A percentile compares a stretch with the other conserved stretches of the same genome.
phyloP scores from a whole-genome alignment of 2,888 invertebrate species.

The Pogonocherus hispidulus region DNA sequence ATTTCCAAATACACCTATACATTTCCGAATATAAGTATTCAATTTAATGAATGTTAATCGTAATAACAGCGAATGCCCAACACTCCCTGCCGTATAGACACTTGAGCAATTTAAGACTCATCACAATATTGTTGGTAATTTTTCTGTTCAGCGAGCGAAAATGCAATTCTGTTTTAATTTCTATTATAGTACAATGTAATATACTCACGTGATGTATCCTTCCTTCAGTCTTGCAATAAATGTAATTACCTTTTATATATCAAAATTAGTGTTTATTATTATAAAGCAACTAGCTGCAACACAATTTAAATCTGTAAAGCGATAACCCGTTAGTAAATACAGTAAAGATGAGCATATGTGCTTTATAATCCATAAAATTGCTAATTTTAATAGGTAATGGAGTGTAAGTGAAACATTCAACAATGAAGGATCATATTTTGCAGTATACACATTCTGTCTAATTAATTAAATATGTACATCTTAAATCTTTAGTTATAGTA shows the following conservation, averaged over 20 bases:
- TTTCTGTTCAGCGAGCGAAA: conserved; percentile 36
- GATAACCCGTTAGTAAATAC: not conserved
- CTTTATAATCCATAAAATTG: not conserved
- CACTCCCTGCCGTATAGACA: too few relatives aligned
- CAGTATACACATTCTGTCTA: too few relatives aligned
- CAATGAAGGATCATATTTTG: too few relatives aligned
- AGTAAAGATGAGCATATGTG: not conserved
- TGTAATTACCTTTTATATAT: not conserved
- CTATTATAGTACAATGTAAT: not conserved
- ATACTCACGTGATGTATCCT: not conserved
- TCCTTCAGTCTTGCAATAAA: not conserved
- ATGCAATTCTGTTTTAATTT: conserved; percentile 30
- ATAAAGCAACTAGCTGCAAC: not conserved
- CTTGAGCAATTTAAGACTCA: too few relatives aligned
- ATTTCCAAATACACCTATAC: too few relatives aligned
- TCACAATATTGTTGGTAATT: conserved; percentile 29
- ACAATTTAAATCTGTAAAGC: not conserved
- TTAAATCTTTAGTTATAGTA: too few relatives aligned
- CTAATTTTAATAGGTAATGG: not conserved
- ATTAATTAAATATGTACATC: too few relatives aligned
- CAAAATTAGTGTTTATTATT: not conserved
- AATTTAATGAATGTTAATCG: too few relatives aligned
- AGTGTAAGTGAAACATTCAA: too few relatives aligned
- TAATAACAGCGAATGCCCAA: too few relatives aligned
- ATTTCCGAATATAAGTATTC: too few relatives aligned